Base-by-base conservation (phyloP, 1,140 invertebrate genomes). In the Pachypsylla venusta region DNA sequence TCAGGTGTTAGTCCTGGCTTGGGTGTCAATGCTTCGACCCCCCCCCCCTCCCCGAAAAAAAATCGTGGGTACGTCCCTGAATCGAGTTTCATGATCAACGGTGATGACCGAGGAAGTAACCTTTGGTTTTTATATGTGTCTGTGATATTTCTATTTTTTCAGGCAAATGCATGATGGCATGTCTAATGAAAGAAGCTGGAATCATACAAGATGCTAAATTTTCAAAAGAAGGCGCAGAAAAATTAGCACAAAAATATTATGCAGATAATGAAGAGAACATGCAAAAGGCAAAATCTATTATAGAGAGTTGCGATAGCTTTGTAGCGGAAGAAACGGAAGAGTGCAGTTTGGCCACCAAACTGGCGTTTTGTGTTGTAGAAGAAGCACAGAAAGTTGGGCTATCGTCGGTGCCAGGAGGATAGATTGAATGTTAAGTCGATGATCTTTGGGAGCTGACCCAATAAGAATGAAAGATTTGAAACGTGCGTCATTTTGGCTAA, bases 111-210 rank as follows among this genome's bases (percentile, higher is more conserved):
- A n/a, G n/a, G n/a, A n/a, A n/a, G n/a, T n/a, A n/a, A n/a, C n/a
- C n/a, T n/a, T n/a, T n/a, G n/a, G n/a, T n/a, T n/a, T n/a, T n/a
- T n/a, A n/a, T n/a, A n/a, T n/a, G n/a, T n/a, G n/a, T n/a, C n/a
- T 48, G 16, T 48, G 16, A 35, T 16, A 10, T 16, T 35, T n/a
- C 42, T 48, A n/a, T 19, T 4, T 22, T 22, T 22, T 5, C 42
- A 48, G 42, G 42, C n/a, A 48, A 62, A 56, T 62, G 61, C 27
- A 62, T 62, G 61, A 62, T 62, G 61, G 61, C 58, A 2, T 62
- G 61, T 53, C 16, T 62, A 24, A 62, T 62, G 61, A 60, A 55
- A 60, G 59, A 62, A 60, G 61, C 59, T 14, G 55, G 56, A 1
- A 59, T 62, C n/a, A 62, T 62, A 22, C 54, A 57, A n/a, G 55